Base-by-base conservation (phyloP, 1,140 invertebrate species). In the Drosophila tsacasi region DNA sequence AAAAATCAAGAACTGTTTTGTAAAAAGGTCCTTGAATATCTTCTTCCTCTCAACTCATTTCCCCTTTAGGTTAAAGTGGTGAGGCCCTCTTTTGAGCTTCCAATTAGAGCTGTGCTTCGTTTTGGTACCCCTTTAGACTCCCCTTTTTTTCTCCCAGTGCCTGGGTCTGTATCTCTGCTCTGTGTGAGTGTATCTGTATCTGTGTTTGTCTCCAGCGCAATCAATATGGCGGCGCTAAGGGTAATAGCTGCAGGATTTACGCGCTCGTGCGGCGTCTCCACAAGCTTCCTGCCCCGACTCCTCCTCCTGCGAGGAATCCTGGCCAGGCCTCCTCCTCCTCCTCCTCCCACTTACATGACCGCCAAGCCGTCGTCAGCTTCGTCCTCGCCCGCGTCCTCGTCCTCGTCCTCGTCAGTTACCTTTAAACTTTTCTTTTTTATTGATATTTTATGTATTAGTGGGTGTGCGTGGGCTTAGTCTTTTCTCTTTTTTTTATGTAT, bases 371-470 rank as follows among this genome's bases (percentile, higher is more conserved):
- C 63, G 63, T 66, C 59, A 32, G 21, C 35, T n/a, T 3, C 35
- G 35, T 55, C 32, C 54, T 37, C 54, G 35, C 23, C 54, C 54
- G 17, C 32, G 23, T 44, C 57, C 57, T n/a, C 81, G 82, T 23
- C 35, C 17, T 65, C 62, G 39, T 44, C 67, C 37, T 40, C 80
- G 80, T 54, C 77, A 79, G 84, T 84, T 89, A 89, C 84, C 85
- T 89, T 89, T 90, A 87, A 89, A 89, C 81, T 85, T 87, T 87
- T 32, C 2, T 32, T 49, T 81, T 89, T 89, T 89, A 89, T 89
- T 89, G 84, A 89, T 89, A 89, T 90, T 89, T 89, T 89, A 89
- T 84, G 84, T 89, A 79, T 89, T 86, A 78, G 69, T 74, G 76
- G 50, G 19, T 54, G 55, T 59, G 39, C 21, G 23, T 42, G 21